Evolutionary conservation across 1,140 invertebrate genomes (phyloP), one percentile per base, ranked within the genome.

Genomic region (Drosophila asahinai): DNA sequence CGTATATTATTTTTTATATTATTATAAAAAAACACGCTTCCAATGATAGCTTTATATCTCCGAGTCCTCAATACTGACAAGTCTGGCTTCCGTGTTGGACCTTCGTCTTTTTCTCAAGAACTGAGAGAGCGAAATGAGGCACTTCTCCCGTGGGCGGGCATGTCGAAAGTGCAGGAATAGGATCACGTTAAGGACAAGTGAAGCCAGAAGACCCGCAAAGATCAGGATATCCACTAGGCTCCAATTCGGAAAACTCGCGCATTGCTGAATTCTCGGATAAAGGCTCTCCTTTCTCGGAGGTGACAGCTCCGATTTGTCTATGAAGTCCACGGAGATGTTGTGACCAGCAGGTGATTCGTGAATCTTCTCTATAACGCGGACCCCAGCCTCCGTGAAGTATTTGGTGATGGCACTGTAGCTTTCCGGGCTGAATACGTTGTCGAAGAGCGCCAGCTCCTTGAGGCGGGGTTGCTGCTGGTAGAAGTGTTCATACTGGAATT

Each of bases 401-500:
- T 57, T 57, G 2, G 36, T 40, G 36, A 57, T 57, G 54, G 54
- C 36, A 11, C 25, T 36, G 36, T 57, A 57, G 14, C 19, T 25
- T n/a, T 57, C 54, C 19, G 19, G 9, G 8, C 14, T 57, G 8
- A 57, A 57, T 6, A 57, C 54, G 19, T 57, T 57, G 14, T 57
- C 36, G 36, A 57, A 57, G 36, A 57, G 54, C 8, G 54, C 22
- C 38, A 57, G 6, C 54, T 57, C 54, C 8, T 38, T 25, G 9
- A 57, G 54, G 8, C 36, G 54, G n/a, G 54, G 54, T 9, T 57
- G 54, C 8, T 57, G 54, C 54, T 57, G 54, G 36, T 57, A 57
- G 3, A 57, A 57, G 54, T 40, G 54, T 11, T 57, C 54, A 19
- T 57, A 57, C 15, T 57, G 54, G 9, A 57, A 57, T 7, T 57